Base-by-base conservation (phyloP, 2,888 invertebrate species). In the Amblyteles armatorius region DNA sequence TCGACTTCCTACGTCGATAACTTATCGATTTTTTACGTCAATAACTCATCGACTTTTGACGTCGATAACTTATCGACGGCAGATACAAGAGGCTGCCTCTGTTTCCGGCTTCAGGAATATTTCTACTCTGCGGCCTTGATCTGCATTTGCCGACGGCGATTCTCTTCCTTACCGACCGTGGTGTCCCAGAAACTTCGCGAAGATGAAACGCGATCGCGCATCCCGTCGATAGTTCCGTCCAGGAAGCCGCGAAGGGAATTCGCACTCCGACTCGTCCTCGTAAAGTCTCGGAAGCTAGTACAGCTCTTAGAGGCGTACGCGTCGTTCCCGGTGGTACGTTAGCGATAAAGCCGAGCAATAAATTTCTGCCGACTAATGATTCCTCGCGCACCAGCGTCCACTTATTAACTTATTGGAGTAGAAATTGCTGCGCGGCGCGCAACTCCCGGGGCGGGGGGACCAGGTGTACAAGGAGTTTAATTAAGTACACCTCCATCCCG, bases 401-500 rank as follows among this genome's bases (percentile, higher is more conserved):
- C 85, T 85, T 85, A 85, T 83, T 83, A 85, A 79, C 85, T 83
- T 81, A 85, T 85, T 87, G 77, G 82, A 83, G 63, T 48, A 81
- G 85, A 76, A 81, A 85, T 87, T 87, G 79, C 77, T 57, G 67
- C 76, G 26, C 50, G n/a, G 19, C 63, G 67, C 44, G 44, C 44
- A 50, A 50, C 26, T 26, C 78, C 80, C 73, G 33, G 65, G 83
- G 79, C 79, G 71, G 74, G 65, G 67, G 76, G 63, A 73, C 87
- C 84, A 52, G 79, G 78, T 83, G 83, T 79, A 82, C 65, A 68
- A 63, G n/a, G 60, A 79, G 84, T 88, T 82, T 86, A 88, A 90
- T 89, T 87, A 87, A 87, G 83, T 80, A 78, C 76, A 40, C 55
- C 55, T 44, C 29, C 52, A 13, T 55, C 74, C 50, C 77, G 81